phyloP scores from a whole-genome alignment of 2,113 vertebrate genomes.

The Dendropsophus ebraccatus region DNA sequence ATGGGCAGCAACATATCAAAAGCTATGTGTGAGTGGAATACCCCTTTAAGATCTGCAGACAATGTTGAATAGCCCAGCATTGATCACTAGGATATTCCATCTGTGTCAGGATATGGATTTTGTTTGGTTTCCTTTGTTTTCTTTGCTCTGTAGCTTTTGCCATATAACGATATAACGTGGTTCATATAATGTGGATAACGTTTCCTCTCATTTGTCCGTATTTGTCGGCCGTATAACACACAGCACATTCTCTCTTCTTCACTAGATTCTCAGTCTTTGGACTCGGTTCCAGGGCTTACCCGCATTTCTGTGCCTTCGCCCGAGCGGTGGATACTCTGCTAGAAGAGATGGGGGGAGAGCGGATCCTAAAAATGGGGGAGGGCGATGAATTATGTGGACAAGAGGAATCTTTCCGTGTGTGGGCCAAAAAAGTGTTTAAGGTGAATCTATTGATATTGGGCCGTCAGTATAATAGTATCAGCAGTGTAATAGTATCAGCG shows the following conservation, averaged over 20 bases:
- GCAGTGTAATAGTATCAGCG: too few species aligned
- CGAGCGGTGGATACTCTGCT: conserved; percentile 95
- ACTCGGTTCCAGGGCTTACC: conserved; percentile 94
- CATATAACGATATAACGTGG: too few species aligned
- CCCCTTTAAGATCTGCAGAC: too few species aligned
- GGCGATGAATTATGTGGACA: conserved; percentile 97
- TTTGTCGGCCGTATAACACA: not conserved
- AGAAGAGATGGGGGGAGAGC: conserved; percentile 94
- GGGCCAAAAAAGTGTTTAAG: conserved; percentile 99
- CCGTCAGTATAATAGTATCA: too few species aligned
- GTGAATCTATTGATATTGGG: conserved; percentile 70
- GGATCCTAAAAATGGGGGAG: conserved; percentile 97
- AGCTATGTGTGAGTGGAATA: too few species aligned
- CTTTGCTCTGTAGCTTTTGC: too few species aligned
- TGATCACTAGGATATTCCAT: too few species aligned
- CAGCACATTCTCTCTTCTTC: not conserved
- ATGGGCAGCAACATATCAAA: too few species aligned
- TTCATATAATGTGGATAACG: too few species aligned
- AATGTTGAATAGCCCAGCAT: too few species aligned
- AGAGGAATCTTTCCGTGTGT: conserved; percentile 96
- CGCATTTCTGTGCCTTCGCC: conserved; percentile 98
- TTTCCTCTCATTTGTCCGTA: not conserved
- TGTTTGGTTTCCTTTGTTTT: too few species aligned
- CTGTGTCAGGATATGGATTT: too few species aligned
- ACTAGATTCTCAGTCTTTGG: conserved; percentile 95